Evolutionary conservation across 2,113 vertebrate genomes (phyloP), one percentile per base, ranked within the genome.

Genomic region (Vulpes vulpes): DNA sequence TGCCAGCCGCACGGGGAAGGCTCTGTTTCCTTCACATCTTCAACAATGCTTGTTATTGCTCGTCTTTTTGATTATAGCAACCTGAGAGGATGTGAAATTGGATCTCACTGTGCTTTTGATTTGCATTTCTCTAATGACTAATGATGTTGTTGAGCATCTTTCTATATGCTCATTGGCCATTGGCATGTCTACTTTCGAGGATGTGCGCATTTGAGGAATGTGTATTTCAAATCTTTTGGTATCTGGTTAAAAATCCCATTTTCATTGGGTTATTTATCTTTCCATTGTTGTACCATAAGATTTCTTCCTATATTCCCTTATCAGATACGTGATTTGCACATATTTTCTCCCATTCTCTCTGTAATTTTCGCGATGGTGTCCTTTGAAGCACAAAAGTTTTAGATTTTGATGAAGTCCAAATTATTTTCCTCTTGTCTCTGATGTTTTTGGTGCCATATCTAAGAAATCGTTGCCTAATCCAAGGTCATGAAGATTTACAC

Each of bases 311-410:
- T 71, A 71, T n/a, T 86, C 25, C 90, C 19, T 79, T 59, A 59
- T 57, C 65, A 80, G 32, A 65, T 57, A 25, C 11, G 43, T 30
- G n/a, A 91, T 59, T 78, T 74, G 7, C 7, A 95, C 76, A 79
- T 96, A 74, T 76, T 82, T 81, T 62, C 35, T 89, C 11, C 20
- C 32, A 19, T 82, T 91, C 8, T 95, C 59, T 84, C 74, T 80
- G 23, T 62, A 65, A 67, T 30, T 90, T 96, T 96, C 86, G 93
- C 59, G 22, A 43, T 20, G 60, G 30, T 22, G 2, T 74, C 43
- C 38, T 91, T 64, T 38, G 55, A 96, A 81, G 25, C 88, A 74
- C 17, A 32, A 55, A 74, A n/a, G 7, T 79, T 87, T 92, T 71
- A 30, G 17, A 60, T 69, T 94, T 95, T 78, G 67, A 55, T 94